Conservation (phyloP, 2,888 invertebrate species). For the Sericinus montela region DNA sequence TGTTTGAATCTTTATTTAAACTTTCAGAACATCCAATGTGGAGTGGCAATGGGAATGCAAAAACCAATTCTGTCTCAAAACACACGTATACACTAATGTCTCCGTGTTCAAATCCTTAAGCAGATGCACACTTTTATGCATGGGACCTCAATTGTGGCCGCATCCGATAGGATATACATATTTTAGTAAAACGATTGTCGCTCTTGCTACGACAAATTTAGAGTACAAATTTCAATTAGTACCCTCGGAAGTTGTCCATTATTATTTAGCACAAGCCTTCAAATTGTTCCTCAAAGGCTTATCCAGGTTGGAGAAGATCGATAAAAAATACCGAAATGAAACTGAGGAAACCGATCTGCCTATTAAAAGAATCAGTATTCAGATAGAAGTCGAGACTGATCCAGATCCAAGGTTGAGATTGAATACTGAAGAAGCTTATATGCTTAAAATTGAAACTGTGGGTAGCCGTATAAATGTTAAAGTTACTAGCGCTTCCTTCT, state of each 20-base stretch:
- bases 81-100: constrained; percentile 28
- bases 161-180: constrained; percentile 83
- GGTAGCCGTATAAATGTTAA: constrained; percentile 67
- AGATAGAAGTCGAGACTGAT: constrained; percentile 74
- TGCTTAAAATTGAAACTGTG: constrained; percentile 72
- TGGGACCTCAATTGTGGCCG: constrained; percentile 86
- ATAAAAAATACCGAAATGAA: constrained; percentile 30
- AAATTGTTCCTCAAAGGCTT: constrained; percentile 70
- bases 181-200: constrained; percentile 79
- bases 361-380: constrained; percentile 50
- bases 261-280: constrained; percentile 61
- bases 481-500: constrained; percentile 79
- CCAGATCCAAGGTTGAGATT: constrained; percentile 78
- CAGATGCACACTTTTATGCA: constrained; percentile 85
- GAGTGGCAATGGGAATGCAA: constrained; percentile 39
- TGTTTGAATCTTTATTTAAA: not conserved
- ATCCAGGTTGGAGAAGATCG: constrained; percentile 59
- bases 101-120: constrained; percentile 67
- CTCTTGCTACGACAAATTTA: constrained; percentile 74
- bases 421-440: constrained; percentile 86
- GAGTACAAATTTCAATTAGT: constrained; percentile 64
- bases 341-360: constrained; percentile 26
- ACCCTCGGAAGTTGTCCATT: constrained; percentile 47
- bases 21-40: constrained; percentile 1
- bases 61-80: constrained; percentile 46